phyloP scores from a whole-genome alignment of 2,797 vertebrate species.

The Leuciscus waleckii region DNA sequence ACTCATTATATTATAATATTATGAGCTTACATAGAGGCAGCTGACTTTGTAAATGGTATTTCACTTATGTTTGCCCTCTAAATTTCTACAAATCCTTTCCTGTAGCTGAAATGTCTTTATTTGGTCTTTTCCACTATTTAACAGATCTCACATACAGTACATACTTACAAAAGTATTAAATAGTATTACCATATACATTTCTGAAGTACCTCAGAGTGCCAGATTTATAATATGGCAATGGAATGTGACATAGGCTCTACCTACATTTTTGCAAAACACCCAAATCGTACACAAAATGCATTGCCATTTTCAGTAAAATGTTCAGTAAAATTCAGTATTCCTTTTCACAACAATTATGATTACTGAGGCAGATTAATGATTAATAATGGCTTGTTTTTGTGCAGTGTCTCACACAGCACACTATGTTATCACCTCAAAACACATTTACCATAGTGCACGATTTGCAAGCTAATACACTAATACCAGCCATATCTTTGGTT shows the following conservation, averaged over 20 bases:
- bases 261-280: not conserved
- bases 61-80: slow-evolving; percentile 6
- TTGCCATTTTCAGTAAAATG: not conserved
- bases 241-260: not conserved
- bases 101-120: not conserved
- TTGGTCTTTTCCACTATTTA: not conserved
- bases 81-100: slow-evolving; percentile 15
- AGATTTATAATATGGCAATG: not conserved
- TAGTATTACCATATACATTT: not conserved
- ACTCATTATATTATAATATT: not conserved
- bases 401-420: not conserved
- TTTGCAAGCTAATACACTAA: not conserved
- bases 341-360: not conserved
- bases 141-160: not conserved
- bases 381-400: not conserved
- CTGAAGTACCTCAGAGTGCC: not conserved
- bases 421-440: not conserved
- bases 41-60: slow-evolving; percentile 1
- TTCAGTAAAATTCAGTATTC: too few relatives aligned
- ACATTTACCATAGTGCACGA: not conserved
- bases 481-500: not conserved
- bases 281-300: not conserved
- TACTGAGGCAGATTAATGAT: not conserved
- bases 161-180: not conserved
- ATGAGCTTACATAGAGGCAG: not conserved